Evolutionary conservation across 2,797 vertebrate genomes (phyloP), one percentile per base, ranked within the genome.

Genomic region (Eutrigla gurnardus): DNA sequence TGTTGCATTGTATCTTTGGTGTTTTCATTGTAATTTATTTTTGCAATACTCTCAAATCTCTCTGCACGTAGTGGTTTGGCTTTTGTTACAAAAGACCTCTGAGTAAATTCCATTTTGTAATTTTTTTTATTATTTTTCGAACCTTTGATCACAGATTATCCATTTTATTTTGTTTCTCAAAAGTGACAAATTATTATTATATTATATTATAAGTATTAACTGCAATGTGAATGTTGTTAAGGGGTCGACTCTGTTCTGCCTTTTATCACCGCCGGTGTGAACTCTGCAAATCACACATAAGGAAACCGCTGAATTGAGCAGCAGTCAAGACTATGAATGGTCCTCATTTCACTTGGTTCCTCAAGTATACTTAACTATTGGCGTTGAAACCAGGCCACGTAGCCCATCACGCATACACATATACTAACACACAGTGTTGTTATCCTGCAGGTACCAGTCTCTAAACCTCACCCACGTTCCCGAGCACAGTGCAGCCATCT

Each of bases 401-500:
- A 6, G 40, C n/a, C 39, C 54, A 25, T 46, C 4, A 42, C 47
- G 37, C 36, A 3, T 15, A 18, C 11, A 33, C 14, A 15, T 54
- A 5, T 50, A n/a, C 8, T 78, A 54, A 85, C 17, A 0, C n/a
- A 0, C 32, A 0, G 1, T 78, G 15, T 66, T 68, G 46, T 71
- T 39, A 9, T 50, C 0, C 43, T 53, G 10, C 83, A 99, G 98
- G 98, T 99, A 99, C 94, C 98, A 99, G 94, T 99, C 98, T 33
- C 86, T 99, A 92, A 99, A 98, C 87, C 96, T 99, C 84, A 98
- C 96, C 64, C 97, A 99, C 0, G 97, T 99, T 87, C 96, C 97
- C 1, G 97, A 99, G 94, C 97, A 97, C 96, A 99, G 97, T 0
- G 97, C 96, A n/a, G 96, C 97, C 86, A 98, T 99, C 93, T 99